Evolutionary conservation across 1,140 invertebrate genomes (phyloP).

Genomic region (Rhyzopertha dominica): DNA sequence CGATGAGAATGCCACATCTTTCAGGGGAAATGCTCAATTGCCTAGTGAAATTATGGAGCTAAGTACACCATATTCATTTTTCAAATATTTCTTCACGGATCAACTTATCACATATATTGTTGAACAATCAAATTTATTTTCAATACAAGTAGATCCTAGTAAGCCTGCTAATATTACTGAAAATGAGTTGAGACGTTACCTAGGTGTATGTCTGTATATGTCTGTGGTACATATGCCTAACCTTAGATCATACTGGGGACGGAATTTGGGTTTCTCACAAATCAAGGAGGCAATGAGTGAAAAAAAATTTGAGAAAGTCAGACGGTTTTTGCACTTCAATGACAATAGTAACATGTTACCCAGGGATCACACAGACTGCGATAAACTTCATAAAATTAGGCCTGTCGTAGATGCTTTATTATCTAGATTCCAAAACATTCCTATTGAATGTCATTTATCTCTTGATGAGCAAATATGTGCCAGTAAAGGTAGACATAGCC

Average conservation of each 20-base stretch:
- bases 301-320: slow-evolving; percentile 39
- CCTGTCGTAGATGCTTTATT: slow-evolving; percentile 39
- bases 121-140: no score
- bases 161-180: no score
- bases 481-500: slow-evolving; percentile 17
- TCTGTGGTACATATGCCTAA: slow-evolving; percentile 36
- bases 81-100: no score
- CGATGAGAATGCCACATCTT: no score
- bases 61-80: no score
- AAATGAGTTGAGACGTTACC: no score
- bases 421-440: no score
- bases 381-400: slow-evolving; percentile 40
- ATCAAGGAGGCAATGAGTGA: slow-evolving; percentile 34
- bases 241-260: slow-evolving; percentile 30
- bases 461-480: slow-evolving; percentile 30
- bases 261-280: slow-evolving; percentile 30
- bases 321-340: slow-evolving; percentile 32
- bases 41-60: no score
- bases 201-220: no score
- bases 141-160: no score
- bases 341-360: slow-evolving; percentile 28
- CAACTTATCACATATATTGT: no score
- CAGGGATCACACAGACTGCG: slow-evolving; percentile 26
- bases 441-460: slow-evolving; percentile 17
- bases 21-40: no score